Conservation (phyloP, 2,113 vertebrate genomes). For the Bubo blakistoni region DNA sequence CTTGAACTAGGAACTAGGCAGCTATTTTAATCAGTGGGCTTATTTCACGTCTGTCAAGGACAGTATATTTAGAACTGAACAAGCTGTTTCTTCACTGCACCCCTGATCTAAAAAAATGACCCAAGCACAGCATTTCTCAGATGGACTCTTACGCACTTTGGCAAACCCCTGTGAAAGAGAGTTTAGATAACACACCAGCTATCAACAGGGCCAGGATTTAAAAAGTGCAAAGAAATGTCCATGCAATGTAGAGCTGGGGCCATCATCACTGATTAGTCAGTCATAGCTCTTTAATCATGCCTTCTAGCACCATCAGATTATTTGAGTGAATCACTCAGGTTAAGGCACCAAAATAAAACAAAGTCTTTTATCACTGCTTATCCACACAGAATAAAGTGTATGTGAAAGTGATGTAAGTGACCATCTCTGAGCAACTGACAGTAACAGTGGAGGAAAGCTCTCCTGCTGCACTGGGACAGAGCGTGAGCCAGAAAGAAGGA, state of each 20-base stretch:
- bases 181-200: not conserved
- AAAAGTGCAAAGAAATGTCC: not conserved
- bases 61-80: conserved; percentile 61
- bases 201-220: not conserved
- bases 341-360: conserved; percentile 20
- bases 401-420: not conserved
- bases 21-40: conserved; percentile 53
- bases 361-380: not conserved
- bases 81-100: conserved; percentile 1
- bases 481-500: not conserved
- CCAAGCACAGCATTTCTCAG: conserved; percentile 1
- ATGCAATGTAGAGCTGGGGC: not conserved
- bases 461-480: not conserved
- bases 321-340: not conserved
- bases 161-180: not conserved
- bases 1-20: conserved; percentile 37
- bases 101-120: conserved; percentile 28
- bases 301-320: not conserved
- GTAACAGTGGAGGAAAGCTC: not conserved
- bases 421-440: not conserved
- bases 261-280: not conserved
- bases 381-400: not conserved
- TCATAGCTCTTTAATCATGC: not conserved
- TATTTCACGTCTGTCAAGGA: conserved; percentile 37
- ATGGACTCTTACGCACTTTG: not conserved